A percentile compares a stretch with the other conserved stretches of the same genome.
These are phyloP conservation scores for Plecturocebus donacophilus DNA, from an alignment of 2,113 vertebrate genomes.

Conservation along the genomic window DNA sequence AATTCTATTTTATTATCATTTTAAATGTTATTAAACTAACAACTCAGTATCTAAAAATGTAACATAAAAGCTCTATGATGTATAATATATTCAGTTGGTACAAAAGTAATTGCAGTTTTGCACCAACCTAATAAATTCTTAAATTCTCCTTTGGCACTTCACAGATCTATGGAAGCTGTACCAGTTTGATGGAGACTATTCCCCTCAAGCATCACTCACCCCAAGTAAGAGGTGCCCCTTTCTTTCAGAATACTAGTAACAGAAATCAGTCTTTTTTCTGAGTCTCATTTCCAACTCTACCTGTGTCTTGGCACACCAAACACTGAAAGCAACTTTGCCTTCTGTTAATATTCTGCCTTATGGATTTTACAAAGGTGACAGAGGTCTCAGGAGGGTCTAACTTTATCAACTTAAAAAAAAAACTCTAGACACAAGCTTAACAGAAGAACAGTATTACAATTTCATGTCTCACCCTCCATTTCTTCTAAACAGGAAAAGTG, in stretches of 20 bases:
- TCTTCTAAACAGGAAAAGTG: background rate
- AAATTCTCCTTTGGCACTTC: accelerated
- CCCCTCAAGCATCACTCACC: accelerated
- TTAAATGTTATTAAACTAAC: background rate
- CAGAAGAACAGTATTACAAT: background rate
- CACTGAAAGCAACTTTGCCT: background rate
- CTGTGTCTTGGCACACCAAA: background rate
- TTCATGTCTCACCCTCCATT: background rate
- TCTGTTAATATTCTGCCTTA: background rate
- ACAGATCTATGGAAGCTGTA: background rate
- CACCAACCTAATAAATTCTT: background rate
- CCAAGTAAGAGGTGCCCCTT: background rate
- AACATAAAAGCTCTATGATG: background rate
- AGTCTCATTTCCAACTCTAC: background rate
- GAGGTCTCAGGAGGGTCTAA: background rate
- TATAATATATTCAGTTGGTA: background rate
- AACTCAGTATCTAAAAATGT: background rate
- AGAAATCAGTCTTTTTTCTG: background rate
- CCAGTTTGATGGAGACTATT: background rate
- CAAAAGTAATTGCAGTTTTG: too few relatives aligned
- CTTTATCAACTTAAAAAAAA: background rate
- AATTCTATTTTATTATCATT: background rate
- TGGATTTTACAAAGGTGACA: background rate
- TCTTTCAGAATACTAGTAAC: background rate
- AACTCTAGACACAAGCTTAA: background rate